Evolutionary conservation across 2,888 invertebrate species (phyloP).

Genomic region (Oxyscelio sp.): DNA sequence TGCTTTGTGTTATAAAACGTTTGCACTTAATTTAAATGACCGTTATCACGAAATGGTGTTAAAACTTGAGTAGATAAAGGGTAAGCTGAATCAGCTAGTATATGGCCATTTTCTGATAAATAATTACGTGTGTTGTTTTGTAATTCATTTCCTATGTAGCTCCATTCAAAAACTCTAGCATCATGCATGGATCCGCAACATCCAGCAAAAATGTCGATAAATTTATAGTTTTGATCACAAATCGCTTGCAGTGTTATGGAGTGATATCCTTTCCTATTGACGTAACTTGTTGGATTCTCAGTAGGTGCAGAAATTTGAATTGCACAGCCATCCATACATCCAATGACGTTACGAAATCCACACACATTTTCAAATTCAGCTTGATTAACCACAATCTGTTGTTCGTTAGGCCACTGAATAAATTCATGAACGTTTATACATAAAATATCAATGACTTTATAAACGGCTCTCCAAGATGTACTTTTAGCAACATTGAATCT

Average conservation of each 20-base stretch:
- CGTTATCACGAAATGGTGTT: slow-evolving; percentile 5
- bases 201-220: slow-evolving; percentile 40
- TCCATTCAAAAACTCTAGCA: slow-evolving; percentile 44
- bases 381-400: not conserved
- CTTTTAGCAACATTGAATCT: slow-evolving; percentile 23
- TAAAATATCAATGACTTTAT: too few relatives aligned
- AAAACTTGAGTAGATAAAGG: not conserved
- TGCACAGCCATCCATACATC: slow-evolving; percentile 26
- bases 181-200: slow-evolving; percentile 52
- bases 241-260: slow-evolving; percentile 39
- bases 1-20: not conserved
- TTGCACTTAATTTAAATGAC: not conserved
- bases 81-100: slow-evolving; percentile 31
- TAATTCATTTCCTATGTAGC: slow-evolving; percentile 8
- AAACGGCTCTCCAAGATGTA: slow-evolving; percentile 10
- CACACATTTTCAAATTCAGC: slow-evolving; percentile 14
- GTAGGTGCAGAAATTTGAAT: slow-evolving; percentile 17
- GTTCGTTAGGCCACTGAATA: slow-evolving; percentile 20
- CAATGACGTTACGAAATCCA: slow-evolving; percentile 25
- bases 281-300: slow-evolving; percentile 25
- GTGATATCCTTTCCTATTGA: slow-evolving; percentile 36
- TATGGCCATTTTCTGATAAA: slow-evolving; percentile 14
- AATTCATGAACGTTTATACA: too few relatives aligned
- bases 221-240: slow-evolving; percentile 14
- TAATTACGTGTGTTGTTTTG: not conserved